Percentiles rank a stretch among this genome's conserved stretches.
phyloP scores from a whole-genome alignment of 2,113 vertebrate species.

The Calyptomena viridis region DNA sequence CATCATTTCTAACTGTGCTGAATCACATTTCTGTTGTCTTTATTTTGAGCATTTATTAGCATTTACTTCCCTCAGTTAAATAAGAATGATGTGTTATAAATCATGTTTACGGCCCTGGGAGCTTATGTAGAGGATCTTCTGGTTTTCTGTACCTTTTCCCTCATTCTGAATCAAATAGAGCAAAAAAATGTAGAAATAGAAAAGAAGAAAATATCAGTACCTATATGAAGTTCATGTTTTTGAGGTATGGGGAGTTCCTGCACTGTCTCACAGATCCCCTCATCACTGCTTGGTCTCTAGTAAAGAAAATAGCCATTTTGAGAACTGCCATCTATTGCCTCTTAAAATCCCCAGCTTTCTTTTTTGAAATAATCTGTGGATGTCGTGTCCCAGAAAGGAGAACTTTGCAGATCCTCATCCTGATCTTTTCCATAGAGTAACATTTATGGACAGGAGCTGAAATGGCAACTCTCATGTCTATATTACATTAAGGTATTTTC shows the following conservation, averaged over 20 bases:
- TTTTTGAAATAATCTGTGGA: neutral
- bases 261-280: neutral
- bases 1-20: neutral
- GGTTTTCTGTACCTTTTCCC: neutral
- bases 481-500: neutral
- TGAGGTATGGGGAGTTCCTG: neutral
- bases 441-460: neutral
- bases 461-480: neutral
- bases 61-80: slow-evolving; percentile 31
- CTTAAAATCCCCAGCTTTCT: neutral
- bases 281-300: neutral
- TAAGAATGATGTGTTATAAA: neutral
- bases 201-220: neutral
- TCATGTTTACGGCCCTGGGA: neutral
- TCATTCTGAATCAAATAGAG: neutral
- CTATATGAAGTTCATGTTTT: neutral
- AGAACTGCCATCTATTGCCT: neutral
- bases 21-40: slow-evolving; percentile 14
- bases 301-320: neutral
- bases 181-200: neutral
- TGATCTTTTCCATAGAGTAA: neutral
- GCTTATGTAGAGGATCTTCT: neutral
- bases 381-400: neutral
- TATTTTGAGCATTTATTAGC: slow-evolving; percentile 1
- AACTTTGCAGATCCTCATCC: neutral